Evolutionary conservation across 2,797 vertebrate genomes (phyloP).

Genomic region (Danionella dracula): DNA sequence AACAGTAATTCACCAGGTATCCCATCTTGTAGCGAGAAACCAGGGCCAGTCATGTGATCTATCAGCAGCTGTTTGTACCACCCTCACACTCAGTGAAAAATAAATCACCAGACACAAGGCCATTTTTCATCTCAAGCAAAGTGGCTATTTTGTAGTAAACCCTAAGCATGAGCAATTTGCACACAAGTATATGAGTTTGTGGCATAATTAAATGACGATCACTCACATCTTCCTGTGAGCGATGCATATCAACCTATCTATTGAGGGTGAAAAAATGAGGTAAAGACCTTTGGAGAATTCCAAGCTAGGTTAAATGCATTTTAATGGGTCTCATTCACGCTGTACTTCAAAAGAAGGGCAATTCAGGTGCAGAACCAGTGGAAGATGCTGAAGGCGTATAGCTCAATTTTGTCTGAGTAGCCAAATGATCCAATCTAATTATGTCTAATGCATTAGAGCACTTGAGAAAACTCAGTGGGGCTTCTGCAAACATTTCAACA

Average conservation of each 20-base stretch:
- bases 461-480: conserved; percentile 18
- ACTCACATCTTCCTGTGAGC: not conserved
- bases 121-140: conserved; percentile 40
- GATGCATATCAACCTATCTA: not conserved
- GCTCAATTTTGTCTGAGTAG: not conserved
- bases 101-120: conserved; percentile 41
- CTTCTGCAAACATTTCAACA: conserved; percentile 10
- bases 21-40: conserved; percentile 29
- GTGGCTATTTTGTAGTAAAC: conserved; percentile 44
- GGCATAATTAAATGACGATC: conserved; percentile 37
- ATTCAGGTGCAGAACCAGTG: not conserved
- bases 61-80: conserved; percentile 25
- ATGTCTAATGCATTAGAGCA: not conserved
- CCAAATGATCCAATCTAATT: conserved; percentile 9
- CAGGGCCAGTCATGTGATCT: conserved; percentile 23
- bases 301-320: conserved; percentile 22
- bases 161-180: conserved; percentile 41
- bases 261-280: not conserved
- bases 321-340: conserved; percentile 7
- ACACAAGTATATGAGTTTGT: conserved; percentile 38
- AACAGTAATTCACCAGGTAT: conserved; percentile 33
- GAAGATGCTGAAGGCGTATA: not conserved
- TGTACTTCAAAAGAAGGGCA: not conserved
- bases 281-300: not conserved
- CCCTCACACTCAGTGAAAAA: conserved; percentile 29